Evolutionary conservation across 2,113 vertebrate genomes (phyloP).

Genomic region (Vicugna pacos): DNA sequence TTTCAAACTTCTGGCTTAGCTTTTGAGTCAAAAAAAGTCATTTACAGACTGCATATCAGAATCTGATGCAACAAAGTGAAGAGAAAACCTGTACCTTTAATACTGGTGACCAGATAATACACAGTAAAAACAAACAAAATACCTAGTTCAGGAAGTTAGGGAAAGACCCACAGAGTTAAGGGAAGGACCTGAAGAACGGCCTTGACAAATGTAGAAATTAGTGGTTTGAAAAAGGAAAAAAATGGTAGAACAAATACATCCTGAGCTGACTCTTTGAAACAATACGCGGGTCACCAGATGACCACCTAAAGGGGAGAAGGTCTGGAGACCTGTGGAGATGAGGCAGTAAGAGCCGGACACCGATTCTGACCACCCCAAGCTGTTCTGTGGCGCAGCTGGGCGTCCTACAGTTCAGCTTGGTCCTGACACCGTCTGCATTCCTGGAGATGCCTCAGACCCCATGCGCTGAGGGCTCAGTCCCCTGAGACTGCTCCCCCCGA

Average conservation of each 20-base stretch:
- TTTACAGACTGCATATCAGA: not conserved
- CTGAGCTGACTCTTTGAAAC: not conserved
- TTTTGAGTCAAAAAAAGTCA: not conserved
- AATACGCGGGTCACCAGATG: not conserved
- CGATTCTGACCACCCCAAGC: too few species aligned
- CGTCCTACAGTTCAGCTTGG: not conserved
- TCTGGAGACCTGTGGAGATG: not conserved
- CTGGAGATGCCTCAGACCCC: not conserved
- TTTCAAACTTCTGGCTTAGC: not conserved
- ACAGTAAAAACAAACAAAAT: too few species aligned
- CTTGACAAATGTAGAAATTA: rapidly evolving
- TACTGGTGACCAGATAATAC: too few species aligned
- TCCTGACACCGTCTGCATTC: not conserved
- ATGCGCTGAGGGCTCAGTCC: too few species aligned
- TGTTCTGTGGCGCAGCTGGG: not conserved
- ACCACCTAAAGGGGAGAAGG: too few species aligned
- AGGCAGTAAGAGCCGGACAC: too few species aligned
- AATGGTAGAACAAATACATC: rapidly evolving
- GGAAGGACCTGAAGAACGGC: not conserved
- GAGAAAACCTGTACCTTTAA: too few species aligned
- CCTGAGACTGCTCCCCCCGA: rapidly evolving
- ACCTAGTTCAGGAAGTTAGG: not conserved
- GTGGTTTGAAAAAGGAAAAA: not conserved
- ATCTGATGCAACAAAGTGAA: not conserved
- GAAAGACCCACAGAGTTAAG: rapidly evolving